Evolutionary conservation across 2,113 vertebrate genomes (phyloP).

Genomic region (Electrona antarctica): DNA sequence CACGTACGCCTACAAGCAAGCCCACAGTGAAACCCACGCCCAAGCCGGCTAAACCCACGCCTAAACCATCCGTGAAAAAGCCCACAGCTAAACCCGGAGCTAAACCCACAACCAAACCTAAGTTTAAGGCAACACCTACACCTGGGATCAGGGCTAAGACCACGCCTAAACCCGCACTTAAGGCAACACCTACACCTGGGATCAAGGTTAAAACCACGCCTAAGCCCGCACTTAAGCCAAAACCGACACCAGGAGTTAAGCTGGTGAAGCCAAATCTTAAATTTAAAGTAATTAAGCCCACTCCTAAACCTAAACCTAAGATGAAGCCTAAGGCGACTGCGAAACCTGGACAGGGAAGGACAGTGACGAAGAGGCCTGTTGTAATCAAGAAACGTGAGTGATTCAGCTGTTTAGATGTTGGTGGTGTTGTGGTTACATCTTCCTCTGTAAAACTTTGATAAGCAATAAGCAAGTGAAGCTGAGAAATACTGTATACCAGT

Average conservation of each 20-base stretch:
- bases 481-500: too few relatives aligned
- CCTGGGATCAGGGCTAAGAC: background rate
- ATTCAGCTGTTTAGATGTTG: background rate
- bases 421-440: background rate
- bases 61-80: slow-evolving; percentile 25
- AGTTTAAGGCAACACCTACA: background rate
- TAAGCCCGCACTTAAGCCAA: slow-evolving; percentile 61
- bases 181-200: slow-evolving; percentile 59
- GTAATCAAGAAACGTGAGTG: slow-evolving; percentile 67
- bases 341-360: slow-evolving; percentile 52
- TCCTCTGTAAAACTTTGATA: too few relatives aligned
- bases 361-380: slow-evolving; percentile 60
- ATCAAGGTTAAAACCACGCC: slow-evolving; percentile 47
- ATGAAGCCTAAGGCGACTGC: slow-evolving; percentile 43
- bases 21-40: slow-evolving; percentile 38
- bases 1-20: slow-evolving; percentile 52
- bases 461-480: too few relatives aligned
- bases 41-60: slow-evolving; percentile 43
- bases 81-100: slow-evolving; percentile 22
- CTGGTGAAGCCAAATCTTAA: slow-evolving; percentile 1
- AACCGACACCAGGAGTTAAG: background rate
- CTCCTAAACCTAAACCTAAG: slow-evolving; percentile 26
- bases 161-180: background rate
- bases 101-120: slow-evolving; percentile 51
- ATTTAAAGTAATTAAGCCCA: background rate